Base-by-base conservation (phyloP, 2,113 vertebrate genomes). In the Muscicapa adusta region DNA sequence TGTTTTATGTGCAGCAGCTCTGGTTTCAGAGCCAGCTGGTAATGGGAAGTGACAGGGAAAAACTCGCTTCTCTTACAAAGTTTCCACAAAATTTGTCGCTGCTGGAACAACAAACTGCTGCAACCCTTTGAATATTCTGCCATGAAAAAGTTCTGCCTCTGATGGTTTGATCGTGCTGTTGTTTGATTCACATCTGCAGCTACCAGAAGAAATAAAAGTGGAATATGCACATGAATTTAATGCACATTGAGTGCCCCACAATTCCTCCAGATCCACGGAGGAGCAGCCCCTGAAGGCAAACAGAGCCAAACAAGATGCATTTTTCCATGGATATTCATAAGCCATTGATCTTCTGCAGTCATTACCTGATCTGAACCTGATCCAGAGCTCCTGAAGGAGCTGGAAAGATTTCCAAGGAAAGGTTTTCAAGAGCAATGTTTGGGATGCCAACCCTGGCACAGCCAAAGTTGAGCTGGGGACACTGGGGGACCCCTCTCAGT, bases 241-340 rank as follows among this genome's bases (percentile, higher is more conserved):
- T 22, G 10, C 67, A 36, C 8, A 12, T 8, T 40, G 50, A 33
- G 56, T 2, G 74, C 51, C 50, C 50, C 75, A 50, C 57, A 70
- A 68, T 67, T 36, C 45, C 88, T 36, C 31, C 18, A 26, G 70
- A 66, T 54, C 60, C 79, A 18, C 38, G 8, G 92, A 86, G 76
- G 51, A 75, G n/a, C 50, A 28, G 50, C 12, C 67, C 74, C 57
- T 3, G 5, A 1, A 28, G 66, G 65, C 87, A 81, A 68, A 48
- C 16, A 10, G 4, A 62, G 47, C 48, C 85, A 62, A 71, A n/a
- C 38, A n/a, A 24, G 73, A 36, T 7, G 38, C 6, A 1, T 29
- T 74, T 92, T 56, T 25, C n/a, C 85, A 67, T 57, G 72, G 96
- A 53, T 90, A 72, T 78, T 79, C 91, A 66, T 23, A 56, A 94